Conservation (phyloP, 2,113 vertebrate genomes). For the Solea senegalensis region DNA sequence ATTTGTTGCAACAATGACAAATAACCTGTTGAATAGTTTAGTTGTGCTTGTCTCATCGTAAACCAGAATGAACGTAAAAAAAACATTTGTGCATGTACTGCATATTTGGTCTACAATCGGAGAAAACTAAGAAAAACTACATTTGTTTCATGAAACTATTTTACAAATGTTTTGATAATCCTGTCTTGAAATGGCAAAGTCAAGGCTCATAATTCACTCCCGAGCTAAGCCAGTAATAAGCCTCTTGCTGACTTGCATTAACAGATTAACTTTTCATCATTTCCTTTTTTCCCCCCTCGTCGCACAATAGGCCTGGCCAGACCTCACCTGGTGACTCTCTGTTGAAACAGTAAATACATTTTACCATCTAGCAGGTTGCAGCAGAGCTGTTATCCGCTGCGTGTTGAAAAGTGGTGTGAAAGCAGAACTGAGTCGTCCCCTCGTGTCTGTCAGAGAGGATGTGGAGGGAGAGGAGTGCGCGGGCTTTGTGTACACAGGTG, state of each 20-base stretch:
- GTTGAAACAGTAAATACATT: conserved; percentile 69
- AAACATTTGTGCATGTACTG: background rate
- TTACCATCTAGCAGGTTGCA: conserved; percentile 54
- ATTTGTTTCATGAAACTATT: conserved; percentile 12
- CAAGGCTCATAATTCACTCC: conserved; percentile 14
- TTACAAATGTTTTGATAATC: conserved; percentile 7
- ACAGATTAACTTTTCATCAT: conserved; percentile 80
- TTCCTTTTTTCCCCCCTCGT: conserved; percentile 44
- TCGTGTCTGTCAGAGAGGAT: conserved; percentile 75
- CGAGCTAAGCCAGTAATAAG: conserved; percentile 45
- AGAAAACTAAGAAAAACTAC: background rate
- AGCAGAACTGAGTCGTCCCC: conserved; percentile 65
- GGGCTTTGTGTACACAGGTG: conserved; percentile 83
- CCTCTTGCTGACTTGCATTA: conserved; percentile 68
- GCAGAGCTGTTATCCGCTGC: conserved; percentile 61
- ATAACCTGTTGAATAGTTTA: background rate
- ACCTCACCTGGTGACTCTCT: conserved; percentile 70
- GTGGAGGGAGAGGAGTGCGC: conserved; percentile 56
- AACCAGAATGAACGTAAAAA: background rate
- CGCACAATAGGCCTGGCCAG: conserved; percentile 53
- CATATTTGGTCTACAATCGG: background rate
- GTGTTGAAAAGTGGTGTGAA: conserved; percentile 73
- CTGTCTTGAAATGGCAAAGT: conserved; percentile 17
- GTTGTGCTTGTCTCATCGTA: background rate
- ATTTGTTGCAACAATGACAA: conserved; percentile 20